Conservation (phyloP, 1,140 invertebrate genomes). For the Gonioctena quinquepunctata region DNA sequence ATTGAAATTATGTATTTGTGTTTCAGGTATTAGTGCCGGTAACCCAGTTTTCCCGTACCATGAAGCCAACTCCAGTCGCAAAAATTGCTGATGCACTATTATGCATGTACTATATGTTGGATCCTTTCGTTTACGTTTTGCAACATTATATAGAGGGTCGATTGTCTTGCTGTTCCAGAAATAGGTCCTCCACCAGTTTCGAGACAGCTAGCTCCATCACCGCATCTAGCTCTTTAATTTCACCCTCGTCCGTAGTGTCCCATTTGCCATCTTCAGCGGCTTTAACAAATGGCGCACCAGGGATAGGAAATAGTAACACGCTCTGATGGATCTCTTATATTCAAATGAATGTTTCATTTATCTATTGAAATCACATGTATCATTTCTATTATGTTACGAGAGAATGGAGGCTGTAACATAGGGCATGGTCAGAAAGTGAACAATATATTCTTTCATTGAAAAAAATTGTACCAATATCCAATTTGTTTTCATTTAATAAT, state of each 20-base stretch:
- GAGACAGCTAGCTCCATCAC: not conserved
- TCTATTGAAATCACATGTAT: too few relatives aligned
- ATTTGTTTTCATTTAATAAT: too few relatives aligned
- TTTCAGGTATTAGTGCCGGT: not conserved
- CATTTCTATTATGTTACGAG: too few relatives aligned
- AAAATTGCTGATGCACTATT: slow-evolving; percentile 73
- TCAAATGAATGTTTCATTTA: too few relatives aligned
- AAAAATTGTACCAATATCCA: too few relatives aligned
- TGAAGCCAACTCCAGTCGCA: slow-evolving; percentile 57
- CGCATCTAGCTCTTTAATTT: not conserved
- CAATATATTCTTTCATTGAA: too few relatives aligned
- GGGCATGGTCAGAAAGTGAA: too few relatives aligned
- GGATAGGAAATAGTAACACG: too few relatives aligned
- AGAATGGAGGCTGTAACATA: too few relatives aligned
- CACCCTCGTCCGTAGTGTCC: not conserved
- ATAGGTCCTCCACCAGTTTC: not conserved
- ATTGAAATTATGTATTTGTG: too few relatives aligned
- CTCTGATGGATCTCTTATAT: too few relatives aligned
- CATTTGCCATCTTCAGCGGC: not conserved
- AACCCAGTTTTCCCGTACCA: not conserved
- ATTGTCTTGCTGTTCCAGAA: slow-evolving; percentile 7
- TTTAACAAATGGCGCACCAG: too few relatives aligned
- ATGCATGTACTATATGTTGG: slow-evolving; percentile 79
- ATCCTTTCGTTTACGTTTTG: slow-evolving; percentile 82
- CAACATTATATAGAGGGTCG: slow-evolving; percentile 57